Percentiles rank a stretch among this genome's conserved stretches.
Evolutionary conservation across 2,113 vertebrate species (phyloP).

Genomic region (Mesembrinibis cayennensis): DNA sequence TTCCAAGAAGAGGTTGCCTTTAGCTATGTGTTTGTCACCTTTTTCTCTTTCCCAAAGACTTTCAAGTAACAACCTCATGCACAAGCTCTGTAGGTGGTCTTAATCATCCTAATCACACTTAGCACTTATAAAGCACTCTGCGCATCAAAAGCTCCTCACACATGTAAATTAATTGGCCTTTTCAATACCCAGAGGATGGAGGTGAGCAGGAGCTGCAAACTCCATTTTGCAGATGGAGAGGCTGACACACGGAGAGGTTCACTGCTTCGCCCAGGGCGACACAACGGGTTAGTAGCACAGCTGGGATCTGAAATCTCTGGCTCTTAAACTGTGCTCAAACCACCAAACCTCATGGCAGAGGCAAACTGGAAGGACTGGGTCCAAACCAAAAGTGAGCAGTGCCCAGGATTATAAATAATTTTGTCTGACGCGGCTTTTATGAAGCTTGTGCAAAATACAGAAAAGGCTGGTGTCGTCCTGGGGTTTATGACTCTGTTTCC

Average conservation of each 20-base stretch:
- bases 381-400: not conserved
- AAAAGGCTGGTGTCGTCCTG: not conserved
- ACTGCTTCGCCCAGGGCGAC: not conserved
- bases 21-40: not conserved
- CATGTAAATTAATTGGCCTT: not conserved
- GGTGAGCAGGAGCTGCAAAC: not conserved
- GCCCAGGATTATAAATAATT: constrained; percentile 40
- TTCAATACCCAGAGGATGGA: not conserved
- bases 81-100: not conserved
- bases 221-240: not conserved
- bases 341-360: not conserved
- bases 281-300: not conserved
- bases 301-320: not conserved
- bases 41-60: not conserved
- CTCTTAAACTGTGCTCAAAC: not conserved
- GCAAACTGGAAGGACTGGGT: not conserved
- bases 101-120: not conserved
- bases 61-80: not conserved
- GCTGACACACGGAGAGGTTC: not conserved
- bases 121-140: not conserved
- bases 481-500: not conserved
- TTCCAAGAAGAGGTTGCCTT: not conserved
- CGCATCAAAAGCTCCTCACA: not conserved
- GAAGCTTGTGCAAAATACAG: not conserved
- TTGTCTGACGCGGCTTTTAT: not conserved